phyloP scores from a whole-genome alignment of 1,140 invertebrate species.

The Oppia nitens region DNA sequence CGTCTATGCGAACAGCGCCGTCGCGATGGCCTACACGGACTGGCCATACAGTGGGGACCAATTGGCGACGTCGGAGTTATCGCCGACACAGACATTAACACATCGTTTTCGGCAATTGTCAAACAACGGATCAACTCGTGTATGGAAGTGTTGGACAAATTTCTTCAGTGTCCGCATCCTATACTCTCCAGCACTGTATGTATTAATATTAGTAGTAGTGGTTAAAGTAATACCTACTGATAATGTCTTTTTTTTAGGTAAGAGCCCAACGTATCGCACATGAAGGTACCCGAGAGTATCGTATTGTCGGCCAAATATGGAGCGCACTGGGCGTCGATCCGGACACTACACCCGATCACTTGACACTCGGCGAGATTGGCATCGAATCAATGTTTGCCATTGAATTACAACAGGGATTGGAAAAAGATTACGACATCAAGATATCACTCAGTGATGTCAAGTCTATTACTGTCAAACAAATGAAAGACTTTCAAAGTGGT shows the following conservation, averaged over 20 bases:
- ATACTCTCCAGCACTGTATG: conserved; percentile 23
- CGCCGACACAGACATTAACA: conserved; percentile 72
- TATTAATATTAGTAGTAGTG: conserved; percentile 56
- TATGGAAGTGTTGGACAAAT: conserved; percentile 60
- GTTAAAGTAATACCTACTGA: background rate
- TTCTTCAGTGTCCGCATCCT: conserved; percentile 42
- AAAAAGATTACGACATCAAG: conserved; percentile 12
- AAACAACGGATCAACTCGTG: conserved; percentile 79
- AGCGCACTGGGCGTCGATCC: conserved; percentile 42
- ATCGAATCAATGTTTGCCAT: conserved; percentile 95
- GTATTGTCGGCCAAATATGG: conserved; percentile 26
- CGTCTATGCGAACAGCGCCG: conserved; percentile 33
- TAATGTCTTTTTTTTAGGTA: background rate
- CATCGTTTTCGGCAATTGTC: conserved; percentile 79
- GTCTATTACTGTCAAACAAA: conserved; percentile 6
- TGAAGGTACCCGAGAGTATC: conserved; percentile 17
- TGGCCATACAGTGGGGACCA: conserved; percentile 91
- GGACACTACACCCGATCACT: conserved; percentile 51
- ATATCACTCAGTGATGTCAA: conserved; percentile 10
- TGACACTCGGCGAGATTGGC: conserved; percentile 70
- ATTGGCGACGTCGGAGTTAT: conserved; percentile 77
- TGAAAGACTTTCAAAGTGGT: conserved; percentile 17
- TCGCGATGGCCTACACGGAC: conserved; percentile 30
- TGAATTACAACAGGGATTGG: conserved; percentile 53
- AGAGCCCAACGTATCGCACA: conserved; percentile 39